These are phyloP conservation scores for Drosophila virilis DNA, from an alignment of 1,140 invertebrate genomes.

Conservation along the genomic window DNA sequence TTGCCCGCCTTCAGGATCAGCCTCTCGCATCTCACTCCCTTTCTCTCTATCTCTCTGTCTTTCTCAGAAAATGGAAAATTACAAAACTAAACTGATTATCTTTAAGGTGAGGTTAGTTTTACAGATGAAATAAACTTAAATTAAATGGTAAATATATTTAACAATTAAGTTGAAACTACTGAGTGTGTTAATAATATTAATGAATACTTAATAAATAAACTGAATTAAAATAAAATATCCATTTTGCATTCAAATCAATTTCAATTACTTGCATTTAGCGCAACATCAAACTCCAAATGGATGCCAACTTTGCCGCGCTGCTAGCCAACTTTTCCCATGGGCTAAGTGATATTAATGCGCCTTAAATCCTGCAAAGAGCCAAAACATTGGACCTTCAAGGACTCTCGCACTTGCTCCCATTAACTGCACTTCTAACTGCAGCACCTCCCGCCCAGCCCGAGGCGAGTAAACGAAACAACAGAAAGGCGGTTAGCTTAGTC, in stretches of 20 bases:
- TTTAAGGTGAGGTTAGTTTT: constrained; percentile 70
- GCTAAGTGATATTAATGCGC: constrained; percentile 71
- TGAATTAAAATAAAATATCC: constrained; percentile 26
- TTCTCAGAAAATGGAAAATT: constrained; percentile 27
- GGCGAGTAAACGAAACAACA: constrained; percentile 71
- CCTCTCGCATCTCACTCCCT: constrained; percentile 38
- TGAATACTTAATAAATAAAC: constrained; percentile 78
- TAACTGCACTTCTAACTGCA: constrained; percentile 51
- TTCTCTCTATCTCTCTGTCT: constrained; percentile 40
- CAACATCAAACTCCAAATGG: constrained; percentile 41
- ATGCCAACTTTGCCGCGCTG: constrained; percentile 24
- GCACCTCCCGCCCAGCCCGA: constrained; percentile 4
- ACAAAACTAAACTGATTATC: constrained; percentile 80
- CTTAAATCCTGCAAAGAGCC: constrained; percentile 31
- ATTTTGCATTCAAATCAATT: constrained; percentile 40
- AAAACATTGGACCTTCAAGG: neutral
- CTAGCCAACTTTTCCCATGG: constrained; percentile 36
- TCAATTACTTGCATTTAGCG: constrained; percentile 37
- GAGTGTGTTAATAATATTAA: constrained; percentile 80
- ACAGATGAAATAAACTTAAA: constrained; percentile 50
- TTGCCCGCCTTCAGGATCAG: neutral
- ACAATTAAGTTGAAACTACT: constrained; percentile 78
- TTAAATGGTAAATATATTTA: constrained; percentile 61
- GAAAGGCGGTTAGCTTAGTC: constrained; percentile 60
- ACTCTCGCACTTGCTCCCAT: constrained; percentile 26